These are phyloP conservation scores for Aradophagus sp. DNA, from an alignment of 1,140 invertebrate species.

Conservation along the genomic window DNA sequence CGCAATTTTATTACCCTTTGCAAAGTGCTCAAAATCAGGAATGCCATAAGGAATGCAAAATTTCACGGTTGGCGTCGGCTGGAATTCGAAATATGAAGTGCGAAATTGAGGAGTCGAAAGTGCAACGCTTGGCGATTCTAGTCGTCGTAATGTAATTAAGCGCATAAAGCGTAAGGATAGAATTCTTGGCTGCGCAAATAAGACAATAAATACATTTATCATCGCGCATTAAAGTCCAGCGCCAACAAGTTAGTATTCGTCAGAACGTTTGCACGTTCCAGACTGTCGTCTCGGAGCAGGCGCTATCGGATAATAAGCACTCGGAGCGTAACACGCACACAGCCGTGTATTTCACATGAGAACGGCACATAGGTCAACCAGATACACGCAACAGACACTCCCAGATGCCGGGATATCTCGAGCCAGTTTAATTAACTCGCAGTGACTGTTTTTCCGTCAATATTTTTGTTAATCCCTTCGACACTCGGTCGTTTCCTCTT, in stretches of 20 bases:
- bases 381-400: constrained; percentile 53
- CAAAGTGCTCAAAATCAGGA: constrained; percentile 22
- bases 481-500: constrained; percentile 6
- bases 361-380: constrained; percentile 40
- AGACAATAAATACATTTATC: constrained; percentile 21
- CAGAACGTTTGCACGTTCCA: constrained; percentile 24
- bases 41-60: constrained; percentile 41
- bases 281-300: constrained; percentile 12
- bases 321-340: constrained; percentile 44
- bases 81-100: constrained; percentile 43
- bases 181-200: constrained; percentile 23
- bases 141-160: constrained; percentile 31
- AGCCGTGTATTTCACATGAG: constrained; percentile 18
- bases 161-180: constrained; percentile 16
- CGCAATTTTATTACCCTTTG: constrained; percentile 35
- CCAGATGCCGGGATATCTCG: constrained; percentile 42
- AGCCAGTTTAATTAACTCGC: constrained; percentile 55
- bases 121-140: constrained; percentile 10
- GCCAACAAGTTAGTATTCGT: constrained; percentile 24
- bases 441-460: constrained; percentile 51
- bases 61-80: constrained; percentile 53
- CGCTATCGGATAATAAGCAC: constrained; percentile 57
- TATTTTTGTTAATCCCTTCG: constrained; percentile 47
- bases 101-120: constrained; percentile 11
- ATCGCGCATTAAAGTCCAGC: constrained; percentile 2